phyloP scores from a whole-genome alignment of 2,888 invertebrate species.

The Lasioglossum calceatum region DNA sequence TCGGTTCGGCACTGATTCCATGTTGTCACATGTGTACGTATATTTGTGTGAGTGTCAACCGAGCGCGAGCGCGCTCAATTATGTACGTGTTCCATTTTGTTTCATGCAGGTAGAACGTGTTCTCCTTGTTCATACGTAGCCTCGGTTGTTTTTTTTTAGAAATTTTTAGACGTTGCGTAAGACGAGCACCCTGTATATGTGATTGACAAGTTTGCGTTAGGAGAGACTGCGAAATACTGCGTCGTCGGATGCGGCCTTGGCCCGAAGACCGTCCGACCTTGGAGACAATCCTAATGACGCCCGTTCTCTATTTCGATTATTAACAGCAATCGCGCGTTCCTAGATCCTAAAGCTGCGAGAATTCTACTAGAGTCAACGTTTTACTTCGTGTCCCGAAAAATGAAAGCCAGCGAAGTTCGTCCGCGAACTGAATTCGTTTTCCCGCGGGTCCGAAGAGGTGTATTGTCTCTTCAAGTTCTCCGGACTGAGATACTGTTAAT shows the following conservation, averaged over 20 bases:
- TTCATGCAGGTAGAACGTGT: conserved; percentile 22
- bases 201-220: conserved; percentile 70
- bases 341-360: conserved; percentile 15
- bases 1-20: conserved; percentile 66
- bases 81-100: neutral
- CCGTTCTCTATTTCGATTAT: conserved; percentile 14
- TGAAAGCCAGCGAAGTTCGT: conserved; percentile 4
- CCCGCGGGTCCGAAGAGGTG: conserved; percentile 36
- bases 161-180: conserved; percentile 67
- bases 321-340: conserved; percentile 41
- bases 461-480: conserved; percentile 17
- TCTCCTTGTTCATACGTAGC: conserved; percentile 20
- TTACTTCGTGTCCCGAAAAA: conserved; percentile 4
- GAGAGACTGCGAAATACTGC: conserved; percentile 54
- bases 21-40: conserved; percentile 28
- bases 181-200: conserved; percentile 73
- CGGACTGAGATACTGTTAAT: conserved; percentile 46
- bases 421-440: conserved; percentile 16
- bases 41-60: conserved; percentile 25
- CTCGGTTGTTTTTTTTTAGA: conserved; percentile 39
- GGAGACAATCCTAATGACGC: conserved; percentile 31
- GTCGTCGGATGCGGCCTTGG: conserved; percentile 23
- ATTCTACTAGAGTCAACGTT: conserved; percentile 23
- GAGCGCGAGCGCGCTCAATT: neutral
- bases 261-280: conserved; percentile 21